Evolutionary conservation across 2,888 invertebrate species (phyloP), one percentile per base, ranked within the genome.

Genomic region (Plebejus anna): DNA sequence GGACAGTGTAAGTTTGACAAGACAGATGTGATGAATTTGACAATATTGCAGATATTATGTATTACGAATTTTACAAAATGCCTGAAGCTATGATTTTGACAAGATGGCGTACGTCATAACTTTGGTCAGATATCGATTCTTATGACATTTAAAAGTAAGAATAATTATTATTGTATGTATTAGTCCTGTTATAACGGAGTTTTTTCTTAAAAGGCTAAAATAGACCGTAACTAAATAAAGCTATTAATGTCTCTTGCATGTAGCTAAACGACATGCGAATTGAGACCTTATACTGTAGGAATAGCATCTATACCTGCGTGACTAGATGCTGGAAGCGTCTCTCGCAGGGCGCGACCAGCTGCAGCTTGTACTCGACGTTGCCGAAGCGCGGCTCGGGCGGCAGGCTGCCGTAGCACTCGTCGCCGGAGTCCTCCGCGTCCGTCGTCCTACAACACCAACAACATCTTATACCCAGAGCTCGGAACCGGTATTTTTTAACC

Each of bases 311-410:
- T 85, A 96, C 96, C 95, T 99, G 99, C 0, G 99, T 99, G 32
- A 99, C 98, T 51, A 99, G 94, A 91, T 99, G 99, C 89, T 99
- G 98, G 79, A 94, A 92, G 78, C 99, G 95, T 82, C 97, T 96
- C 86, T 97, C 97, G 36, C 98, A 97, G 0, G 99, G 98, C 88
- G 97, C 97, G 7, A 99, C 97, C 77, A 99, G 94, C 85, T 99
- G 98, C 78, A 99, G 90, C 92, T 99, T 99, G 89, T 99, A 99
- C 90, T 99, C 99, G 51, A 99, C 96, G 88, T 99, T 99, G 9
- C 99, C 99, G 83, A 98, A 96, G 86, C 98, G 97, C 0, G 98
- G 98, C 87, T 98, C 98, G 0, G 98, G 98, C 0, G 98, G 98
- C 57, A 98, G 92, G 47, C 95, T 95, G 38, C 92, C 91, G 80